Evolutionary conservation across 2,797 vertebrate genomes (phyloP).

Genomic region (Craterocephalus amniculus): DNA sequence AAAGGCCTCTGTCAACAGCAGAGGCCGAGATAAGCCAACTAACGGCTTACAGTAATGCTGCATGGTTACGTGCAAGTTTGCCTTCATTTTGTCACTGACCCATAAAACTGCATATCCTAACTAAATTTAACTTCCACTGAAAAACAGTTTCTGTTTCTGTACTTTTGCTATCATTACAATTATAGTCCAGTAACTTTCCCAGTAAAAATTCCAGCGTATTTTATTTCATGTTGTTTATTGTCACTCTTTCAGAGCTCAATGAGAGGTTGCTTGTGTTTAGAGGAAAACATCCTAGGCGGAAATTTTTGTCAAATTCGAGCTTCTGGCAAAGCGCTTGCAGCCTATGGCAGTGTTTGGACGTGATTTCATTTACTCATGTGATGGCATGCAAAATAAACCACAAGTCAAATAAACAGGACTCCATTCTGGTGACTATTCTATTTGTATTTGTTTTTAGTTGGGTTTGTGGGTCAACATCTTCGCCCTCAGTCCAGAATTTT

Average conservation of each 20-base stretch:
- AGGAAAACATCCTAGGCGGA: conserved; percentile 65
- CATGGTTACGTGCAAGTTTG: conserved; percentile 43
- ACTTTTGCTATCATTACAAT: neutral
- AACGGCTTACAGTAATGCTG: conserved; percentile 34
- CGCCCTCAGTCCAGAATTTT: conserved; percentile 20
- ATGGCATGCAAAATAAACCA: conserved; percentile 60
- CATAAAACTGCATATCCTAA: neutral
- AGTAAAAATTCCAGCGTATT: neutral
- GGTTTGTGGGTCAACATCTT: conserved; percentile 32
- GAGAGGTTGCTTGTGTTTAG: conserved; percentile 54
- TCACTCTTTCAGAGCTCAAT: conserved; percentile 32
- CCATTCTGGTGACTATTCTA: conserved; percentile 37
- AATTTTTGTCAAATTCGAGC: conserved; percentile 44
- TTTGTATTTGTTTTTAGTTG: conserved; percentile 32
- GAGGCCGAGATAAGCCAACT: conserved; percentile 45
- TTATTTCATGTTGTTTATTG: neutral
- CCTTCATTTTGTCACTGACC: neutral
- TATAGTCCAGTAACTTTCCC: conserved; percentile 2
- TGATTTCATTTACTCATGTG: conserved; percentile 57
- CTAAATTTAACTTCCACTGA: neutral
- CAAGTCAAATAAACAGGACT: conserved; percentile 65
- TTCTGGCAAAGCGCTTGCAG: conserved; percentile 13
- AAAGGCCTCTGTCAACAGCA: conserved; percentile 39
- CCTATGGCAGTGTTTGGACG: conserved; percentile 57
- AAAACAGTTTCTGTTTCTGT: neutral